phyloP scores from a whole-genome alignment of 2,113 vertebrate species.

The Chaetops frenatus region DNA sequence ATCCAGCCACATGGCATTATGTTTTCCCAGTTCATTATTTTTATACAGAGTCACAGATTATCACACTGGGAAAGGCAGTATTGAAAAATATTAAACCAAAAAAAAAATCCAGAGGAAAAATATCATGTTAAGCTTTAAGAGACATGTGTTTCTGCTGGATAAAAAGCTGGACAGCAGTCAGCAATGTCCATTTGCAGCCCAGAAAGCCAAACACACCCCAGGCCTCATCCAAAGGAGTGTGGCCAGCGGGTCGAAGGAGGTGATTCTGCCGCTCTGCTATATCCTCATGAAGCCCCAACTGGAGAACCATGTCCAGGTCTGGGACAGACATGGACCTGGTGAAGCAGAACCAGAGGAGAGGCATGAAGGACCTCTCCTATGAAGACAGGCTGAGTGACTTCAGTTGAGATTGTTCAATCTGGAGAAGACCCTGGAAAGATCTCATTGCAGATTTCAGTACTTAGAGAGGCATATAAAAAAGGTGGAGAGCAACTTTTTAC shows the following conservation, averaged over 20 bases:
- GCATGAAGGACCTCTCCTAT: not conserved
- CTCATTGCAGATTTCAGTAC: not conserved
- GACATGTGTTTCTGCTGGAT: not conserved
- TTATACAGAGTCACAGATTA: not conserved
- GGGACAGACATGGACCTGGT: not conserved
- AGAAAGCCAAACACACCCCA: not conserved
- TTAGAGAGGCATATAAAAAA: not conserved
- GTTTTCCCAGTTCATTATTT: not conserved
- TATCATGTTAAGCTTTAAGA: not conserved
- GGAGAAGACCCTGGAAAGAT: not conserved
- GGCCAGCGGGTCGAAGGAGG: rapidly evolving
- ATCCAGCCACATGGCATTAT: not conserved
- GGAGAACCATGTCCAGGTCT: not conserved
- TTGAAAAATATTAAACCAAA: not conserved
- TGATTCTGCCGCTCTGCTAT: not conserved
- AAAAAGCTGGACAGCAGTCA: not conserved
- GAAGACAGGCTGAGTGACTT: not conserved
- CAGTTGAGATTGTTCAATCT: not conserved
- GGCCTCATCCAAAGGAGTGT: rapidly evolving
- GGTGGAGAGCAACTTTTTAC: not conserved
- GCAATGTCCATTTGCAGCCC: not conserved
- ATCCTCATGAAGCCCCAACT: not conserved
- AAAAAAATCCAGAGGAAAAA: not conserved
- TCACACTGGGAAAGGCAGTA: not conserved
- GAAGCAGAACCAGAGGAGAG: not conserved